Evolutionary conservation across 2,797 vertebrate species (phyloP).

Genomic region (Oryzias sinensis): DNA sequence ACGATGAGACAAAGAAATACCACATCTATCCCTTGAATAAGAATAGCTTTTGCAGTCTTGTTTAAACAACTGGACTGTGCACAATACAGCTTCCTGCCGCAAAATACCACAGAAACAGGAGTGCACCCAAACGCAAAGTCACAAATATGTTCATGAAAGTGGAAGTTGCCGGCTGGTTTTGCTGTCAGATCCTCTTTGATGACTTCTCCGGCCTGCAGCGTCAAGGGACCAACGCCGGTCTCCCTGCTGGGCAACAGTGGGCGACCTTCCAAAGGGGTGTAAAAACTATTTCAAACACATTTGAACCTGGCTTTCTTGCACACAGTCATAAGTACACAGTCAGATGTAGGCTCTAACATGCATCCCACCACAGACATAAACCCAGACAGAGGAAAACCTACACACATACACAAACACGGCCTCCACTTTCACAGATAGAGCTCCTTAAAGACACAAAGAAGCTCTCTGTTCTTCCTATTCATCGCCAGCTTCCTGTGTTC

Average conservation of each 20-base stretch:
- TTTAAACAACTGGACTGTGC: slow-evolving; percentile 43
- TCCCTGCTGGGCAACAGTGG: background rate
- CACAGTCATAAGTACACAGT: slow-evolving; percentile 4
- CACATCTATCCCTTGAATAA: slow-evolving; percentile 38
- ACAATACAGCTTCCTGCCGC: slow-evolving; percentile 13
- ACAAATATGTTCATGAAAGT: slow-evolving; percentile 28
- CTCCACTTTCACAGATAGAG: slow-evolving; percentile 46
- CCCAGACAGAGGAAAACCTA: slow-evolving; percentile 18
- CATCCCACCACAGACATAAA: slow-evolving; percentile 32
- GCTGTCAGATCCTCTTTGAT: slow-evolving; percentile 53
- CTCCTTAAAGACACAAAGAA: slow-evolving; percentile 52
- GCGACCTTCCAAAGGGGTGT: slow-evolving; percentile 4
- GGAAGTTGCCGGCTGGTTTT: slow-evolving; percentile 31
- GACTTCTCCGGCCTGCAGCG: slow-evolving; percentile 13
- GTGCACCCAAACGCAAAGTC: background rate
- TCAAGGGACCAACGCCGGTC: slow-evolving; percentile 6
- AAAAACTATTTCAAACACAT: slow-evolving; percentile 18
- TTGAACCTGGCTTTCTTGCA: background rate
- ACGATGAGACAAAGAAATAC: slow-evolving; percentile 42
- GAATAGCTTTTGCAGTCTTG: slow-evolving; percentile 28
- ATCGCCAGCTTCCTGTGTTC: slow-evolving; percentile 33
- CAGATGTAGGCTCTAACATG: slow-evolving; percentile 4
- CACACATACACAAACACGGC: slow-evolving; percentile 29
- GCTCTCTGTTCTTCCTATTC: slow-evolving; percentile 49
- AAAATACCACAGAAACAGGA: slow-evolving; percentile 27